Percentiles rank a stretch among this genome's conserved stretches.
Evolutionary conservation across 2,888 invertebrate species (phyloP).

Genomic region (Caenorhabditis plicata): DNA sequence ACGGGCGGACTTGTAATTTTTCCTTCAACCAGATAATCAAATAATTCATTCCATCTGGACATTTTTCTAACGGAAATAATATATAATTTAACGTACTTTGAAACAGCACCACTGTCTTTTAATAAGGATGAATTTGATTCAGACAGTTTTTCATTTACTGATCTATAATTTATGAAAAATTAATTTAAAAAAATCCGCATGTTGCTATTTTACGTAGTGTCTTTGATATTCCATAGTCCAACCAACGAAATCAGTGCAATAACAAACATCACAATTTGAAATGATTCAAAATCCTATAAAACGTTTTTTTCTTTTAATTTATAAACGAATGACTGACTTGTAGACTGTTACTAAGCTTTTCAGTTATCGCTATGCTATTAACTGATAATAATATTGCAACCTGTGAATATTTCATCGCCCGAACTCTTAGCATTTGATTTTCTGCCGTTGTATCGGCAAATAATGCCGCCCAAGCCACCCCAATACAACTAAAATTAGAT

Average conservation of each 20-base stretch:
- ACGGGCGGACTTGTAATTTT: too few species aligned
- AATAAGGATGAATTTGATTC: too few species aligned
- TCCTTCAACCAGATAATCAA: too few species aligned
- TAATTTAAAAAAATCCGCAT: too few species aligned
- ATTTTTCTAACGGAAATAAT: too few species aligned
- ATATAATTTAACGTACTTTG: too few species aligned
- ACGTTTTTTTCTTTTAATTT: neutral
- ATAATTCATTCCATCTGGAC: too few species aligned
- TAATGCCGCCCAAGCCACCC: slow-evolving; percentile 62
- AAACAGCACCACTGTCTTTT: too few species aligned
- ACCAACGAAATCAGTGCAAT: slow-evolving; percentile 36
- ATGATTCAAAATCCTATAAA: slow-evolving; percentile 46
- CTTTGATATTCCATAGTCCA: slow-evolving; percentile 44
- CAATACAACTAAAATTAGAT: slow-evolving; percentile 50
- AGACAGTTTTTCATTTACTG: too few species aligned
- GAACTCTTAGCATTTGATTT: slow-evolving; percentile 63
- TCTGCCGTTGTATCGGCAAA: slow-evolving; percentile 60
- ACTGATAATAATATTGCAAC: slow-evolving; percentile 58
- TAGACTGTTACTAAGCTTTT: slow-evolving; percentile 58
- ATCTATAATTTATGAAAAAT: too few species aligned
- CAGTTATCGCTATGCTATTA: slow-evolving; percentile 54
- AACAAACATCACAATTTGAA: slow-evolving; percentile 48
- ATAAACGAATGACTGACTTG: slow-evolving; percentile 33
- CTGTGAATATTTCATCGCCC: slow-evolving; percentile 65
- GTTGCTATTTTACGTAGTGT: too few species aligned